Evolutionary conservation across 2,888 invertebrate species (phyloP), one percentile per base, ranked within the genome.

Genomic region (Dioctria linearis): DNA sequence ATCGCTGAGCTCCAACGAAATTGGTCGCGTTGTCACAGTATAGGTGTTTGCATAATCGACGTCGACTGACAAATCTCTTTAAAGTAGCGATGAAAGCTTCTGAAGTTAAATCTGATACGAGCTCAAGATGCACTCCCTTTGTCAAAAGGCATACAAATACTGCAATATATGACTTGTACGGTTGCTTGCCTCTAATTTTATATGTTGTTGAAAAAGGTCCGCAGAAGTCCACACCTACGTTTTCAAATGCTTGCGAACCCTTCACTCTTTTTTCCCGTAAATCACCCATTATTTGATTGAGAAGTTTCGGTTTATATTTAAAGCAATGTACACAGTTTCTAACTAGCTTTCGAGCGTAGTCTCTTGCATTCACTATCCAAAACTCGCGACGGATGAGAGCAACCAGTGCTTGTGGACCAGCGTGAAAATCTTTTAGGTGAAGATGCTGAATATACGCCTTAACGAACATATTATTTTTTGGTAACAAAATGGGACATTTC

Each of bases 401-500:
- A 8, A 82, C 54, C 25, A 80, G 54, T 3, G 81, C 75, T 69
- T 83, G 81, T 69, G 78, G 57, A 25, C 80, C 82, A 25, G 76
- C 79, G 51, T 79, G 81, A 42, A 65, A 71, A 25, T 66, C 61
- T 66, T 63, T 79, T 11, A 40, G 69, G 67, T 81, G 71, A 54
- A 80, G 51, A 66, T 80, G 66, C 13, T 42, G 65, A 73, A 79
- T 57, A 40, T 73, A 71, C 42, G 79, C 46, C 43, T 54, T 9
- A 75, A 81, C 46, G 79, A 69, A 67, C 69, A 73, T 69, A 66
- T 83, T 80, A 25, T 81, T 67, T 78, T 84, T 82, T n/a, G 85
- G 85, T 40, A 86, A 61, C n/a, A 86, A 66, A 6, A 84, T 83
- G 5, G 84, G 85, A 83, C 85, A 84, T 75, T 83, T 84, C 65